Base-by-base conservation (phyloP, 2,113 vertebrate species). In the Campylomormyrus tamandua region DNA sequence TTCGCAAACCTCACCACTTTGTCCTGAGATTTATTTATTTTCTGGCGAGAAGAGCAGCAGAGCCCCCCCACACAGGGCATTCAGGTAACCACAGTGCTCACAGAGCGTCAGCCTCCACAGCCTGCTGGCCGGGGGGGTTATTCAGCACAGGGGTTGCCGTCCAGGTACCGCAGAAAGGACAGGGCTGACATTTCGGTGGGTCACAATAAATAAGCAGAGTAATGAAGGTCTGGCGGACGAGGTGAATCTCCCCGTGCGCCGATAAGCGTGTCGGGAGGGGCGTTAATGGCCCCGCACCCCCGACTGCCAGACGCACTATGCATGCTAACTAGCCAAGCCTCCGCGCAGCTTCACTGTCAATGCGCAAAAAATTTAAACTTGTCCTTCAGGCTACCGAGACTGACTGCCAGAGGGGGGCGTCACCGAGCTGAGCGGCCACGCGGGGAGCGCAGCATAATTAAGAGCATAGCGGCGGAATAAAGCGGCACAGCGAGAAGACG, bases 311-410 rank as follows among this genome's bases (percentile, higher is more conserved):
- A 42, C 53, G 35, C 66, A 89, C 52, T 77, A 50, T 58, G 31
- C 86, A 87, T 90, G 90, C 58, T 90, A 92, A 92, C 90, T 70
- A 89, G 89, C 62, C 48, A 24, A 27, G 52, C 88, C 83, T 27
- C 42, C 31, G 87, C 42, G 39, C 27, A 39, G 85, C 49, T 56
- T 52, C 7, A n/a, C 24, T 13, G 27, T 31, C 62, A 70, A 70
- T 70, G 62, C 62, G 62, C 62, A 31, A 70, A 70, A 27, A 31
- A 70, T 31, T 5, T 70, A 5, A 31, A 70, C 27, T 31, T 5
- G n/a, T 13, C 62, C 62, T 70, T 70, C 62, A 31, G 9, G 10
- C 9, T 11, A 70, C n/a, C 62, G 3, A 31, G 62, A 31, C 0
- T 31, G 10, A 13, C 3, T 11, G 27, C 10, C 62, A 70, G 27